Evolutionary conservation across 2,888 invertebrate genomes (phyloP), one percentile per base, ranked within the genome.

Genomic region (Teleogryllus oceanicus): DNA sequence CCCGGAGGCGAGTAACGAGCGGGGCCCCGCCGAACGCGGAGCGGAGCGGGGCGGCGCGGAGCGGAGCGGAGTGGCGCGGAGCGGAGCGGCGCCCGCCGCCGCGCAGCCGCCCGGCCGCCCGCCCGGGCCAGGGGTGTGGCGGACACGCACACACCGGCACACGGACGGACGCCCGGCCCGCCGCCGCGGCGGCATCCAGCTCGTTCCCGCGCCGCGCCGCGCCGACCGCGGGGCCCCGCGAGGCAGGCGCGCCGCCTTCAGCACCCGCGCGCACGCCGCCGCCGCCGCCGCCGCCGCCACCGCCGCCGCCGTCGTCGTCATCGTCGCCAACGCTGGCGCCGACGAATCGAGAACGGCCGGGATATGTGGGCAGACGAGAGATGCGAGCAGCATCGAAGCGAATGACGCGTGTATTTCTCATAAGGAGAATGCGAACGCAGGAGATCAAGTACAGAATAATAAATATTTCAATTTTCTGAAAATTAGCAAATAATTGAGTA

Each of bases 71-170:
- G 18, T 18, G 62, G 62, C 62, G 62, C 62, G 62, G 16, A 18
- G 16, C 16, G 62, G 16, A 16, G 62, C 62, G 62, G 62, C 62
- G 62, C 16, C 18, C 18, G 62, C 18, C 16, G 62, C 62, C 16
- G 62, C 62, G 24, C 24, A 4, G 62, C 16, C 62, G 62, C 16
- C 18, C 18, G 62, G 11, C 12, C 12, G 12, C 16, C 16, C 62
- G 62, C 62, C 62, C 5, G 62, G 62, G 62, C 62, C 62, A 62
- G 62, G 62, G 62, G 62, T 62, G 62, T 62, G 62, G 62, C 62
- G 62, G 62, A 62, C 62, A 62, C 62, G 62, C 62, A 62, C 62
- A 62, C 62, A 62, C 62, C 12, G 62, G 62, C 62, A 62, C 62
- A 62, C 62, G 16, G 62, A 62, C 62, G 62, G 16, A 12, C 16